phyloP scores from a whole-genome alignment of 2,797 vertebrate genomes.

The Siniperca scherzeri region DNA sequence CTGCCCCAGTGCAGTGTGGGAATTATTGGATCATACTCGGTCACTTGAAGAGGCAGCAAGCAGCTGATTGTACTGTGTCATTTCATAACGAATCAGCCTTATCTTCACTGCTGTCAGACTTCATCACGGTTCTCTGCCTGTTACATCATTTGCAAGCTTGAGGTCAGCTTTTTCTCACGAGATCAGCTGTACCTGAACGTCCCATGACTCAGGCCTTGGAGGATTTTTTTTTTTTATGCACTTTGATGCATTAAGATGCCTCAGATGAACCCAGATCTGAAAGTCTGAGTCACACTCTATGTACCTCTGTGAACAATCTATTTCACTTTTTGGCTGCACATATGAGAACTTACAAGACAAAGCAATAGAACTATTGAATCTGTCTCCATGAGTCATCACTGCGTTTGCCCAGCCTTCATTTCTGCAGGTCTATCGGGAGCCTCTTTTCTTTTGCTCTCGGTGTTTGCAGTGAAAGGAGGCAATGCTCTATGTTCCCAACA shows the following conservation, averaged over 20 bases:
- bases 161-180: slow-evolving; percentile 42
- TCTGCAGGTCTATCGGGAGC: slow-evolving; percentile 41
- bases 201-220: slow-evolving; percentile 45
- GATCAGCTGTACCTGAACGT: slow-evolving; percentile 48
- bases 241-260: slow-evolving; percentile 27
- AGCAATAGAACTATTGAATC: slow-evolving; percentile 53
- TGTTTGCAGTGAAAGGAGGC: slow-evolving; percentile 23
- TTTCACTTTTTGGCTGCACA: slow-evolving; percentile 18
- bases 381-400: slow-evolving; percentile 68
- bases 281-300: slow-evolving; percentile 44
- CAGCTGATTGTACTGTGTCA: slow-evolving; percentile 44
- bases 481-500: slow-evolving; percentile 15
- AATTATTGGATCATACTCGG: slow-evolving; percentile 63
- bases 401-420: slow-evolving; percentile 48
- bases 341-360: slow-evolving; percentile 32
- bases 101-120: slow-evolving; percentile 47
- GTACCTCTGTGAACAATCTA: slow-evolving; percentile 7
- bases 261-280: slow-evolving; percentile 32
- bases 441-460: neutral
- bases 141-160: slow-evolving; percentile 47
- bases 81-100: slow-evolving; percentile 62
- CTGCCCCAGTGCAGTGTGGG: slow-evolving; percentile 65
- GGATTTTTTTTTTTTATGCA: slow-evolving; percentile 6
- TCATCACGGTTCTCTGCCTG: slow-evolving; percentile 29
- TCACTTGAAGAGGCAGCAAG: slow-evolving; percentile 53